phyloP scores from a whole-genome alignment of 2,797 vertebrate genomes.

The Antrozous pallidus region DNA sequence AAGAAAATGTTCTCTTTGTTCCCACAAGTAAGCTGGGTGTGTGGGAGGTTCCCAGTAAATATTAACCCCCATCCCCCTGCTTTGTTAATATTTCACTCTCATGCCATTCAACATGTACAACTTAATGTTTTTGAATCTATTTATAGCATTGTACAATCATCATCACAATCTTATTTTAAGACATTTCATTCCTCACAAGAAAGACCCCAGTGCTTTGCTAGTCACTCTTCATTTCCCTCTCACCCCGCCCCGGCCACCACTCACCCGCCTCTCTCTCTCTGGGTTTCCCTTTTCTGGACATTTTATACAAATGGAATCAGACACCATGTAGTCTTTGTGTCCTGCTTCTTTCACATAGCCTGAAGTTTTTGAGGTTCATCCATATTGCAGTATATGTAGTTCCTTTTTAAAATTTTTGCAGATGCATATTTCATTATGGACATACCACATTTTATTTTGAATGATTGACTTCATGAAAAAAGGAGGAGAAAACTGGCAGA shows the following conservation, averaged over 20 bases:
- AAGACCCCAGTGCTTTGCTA: too few species aligned
- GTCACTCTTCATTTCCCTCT: background rate
- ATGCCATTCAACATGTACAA: background rate
- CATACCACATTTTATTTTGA: background rate
- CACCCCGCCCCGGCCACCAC: background rate
- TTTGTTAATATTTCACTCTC: background rate
- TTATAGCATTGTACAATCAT: background rate
- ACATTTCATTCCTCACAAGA: accelerated
- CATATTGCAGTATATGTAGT: too few species aligned
- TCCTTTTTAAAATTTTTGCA: background rate
- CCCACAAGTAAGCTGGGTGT: accelerated
- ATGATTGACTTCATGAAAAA: background rate
- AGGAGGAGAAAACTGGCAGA: background rate
- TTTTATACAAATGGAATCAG: background rate
- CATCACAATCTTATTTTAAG: background rate
- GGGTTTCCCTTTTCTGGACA: background rate
- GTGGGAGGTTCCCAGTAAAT: background rate
- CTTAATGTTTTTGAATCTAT: background rate
- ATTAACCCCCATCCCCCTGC: too few species aligned
- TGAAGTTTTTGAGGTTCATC: background rate
- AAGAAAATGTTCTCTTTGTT: background rate
- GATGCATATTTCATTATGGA: background rate
- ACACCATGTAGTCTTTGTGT: too few species aligned
- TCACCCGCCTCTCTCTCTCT: background rate
- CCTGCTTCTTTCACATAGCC: background rate